Evolutionary conservation across 1,140 invertebrate species (phyloP), one percentile per base, ranked within the genome.

Genomic region (Drosophila setifemur): DNA sequence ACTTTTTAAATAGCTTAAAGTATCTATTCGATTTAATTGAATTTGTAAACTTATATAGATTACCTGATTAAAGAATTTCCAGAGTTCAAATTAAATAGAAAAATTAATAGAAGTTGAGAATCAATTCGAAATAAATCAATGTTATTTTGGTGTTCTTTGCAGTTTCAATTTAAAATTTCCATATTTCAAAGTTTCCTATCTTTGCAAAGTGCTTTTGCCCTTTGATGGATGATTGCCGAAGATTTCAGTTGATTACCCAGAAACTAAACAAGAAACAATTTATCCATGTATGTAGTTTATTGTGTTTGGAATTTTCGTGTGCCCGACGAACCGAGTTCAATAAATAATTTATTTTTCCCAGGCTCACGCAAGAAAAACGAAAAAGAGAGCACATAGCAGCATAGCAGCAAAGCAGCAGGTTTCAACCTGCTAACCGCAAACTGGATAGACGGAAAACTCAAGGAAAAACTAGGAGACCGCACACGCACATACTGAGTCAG

Each of bases 321-420:
- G 66, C 29, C 29, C 47, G 63, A 29, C 54, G 23, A 70, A 71
- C 44, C 66, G 43, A 44, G 68, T 39, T 71, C 67, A 31, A 71
- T 71, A 71, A 71, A 71, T 71, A 71, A 71, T 71, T 71, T 71
- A 71, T 71, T 71, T 71, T 28, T 50, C 21, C 37, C 67, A 39
- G 54, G 19, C 54, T 44, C 67, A 71, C 67, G 63, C 63, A 67
- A 53, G 61, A 31, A 31, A 63, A 42, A 33, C 35, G 31, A 14
- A 21, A 37, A 23, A 14, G 21, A 26, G 25, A 3, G 8, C 5
- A 9, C 31, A 21, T 2, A 16, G 42, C 49, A 28, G 7, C n/a
- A n/a, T n/a, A n/a, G n/a, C n/a, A n/a, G n/a, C n/a, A n/a, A n/a
- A n/a, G n/a, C n/a, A n/a, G 11, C 26, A 40, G 49, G 42, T 29